Base-by-base conservation (phyloP, 2,888 invertebrate species). In the Chloroclystis v-ata region DNA sequence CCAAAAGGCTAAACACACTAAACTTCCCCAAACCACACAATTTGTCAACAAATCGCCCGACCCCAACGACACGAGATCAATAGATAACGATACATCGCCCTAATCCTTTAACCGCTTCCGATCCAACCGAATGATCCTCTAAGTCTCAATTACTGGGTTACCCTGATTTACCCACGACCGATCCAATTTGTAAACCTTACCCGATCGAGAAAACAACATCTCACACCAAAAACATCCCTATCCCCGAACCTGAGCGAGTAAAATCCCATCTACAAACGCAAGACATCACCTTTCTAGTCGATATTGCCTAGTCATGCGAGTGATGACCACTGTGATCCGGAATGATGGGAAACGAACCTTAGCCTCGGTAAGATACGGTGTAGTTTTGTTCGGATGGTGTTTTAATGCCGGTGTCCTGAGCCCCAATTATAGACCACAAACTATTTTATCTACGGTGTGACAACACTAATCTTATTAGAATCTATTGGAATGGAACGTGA, bases 371-470 rank as follows among this genome's bases (percentile, higher is more conserved):
- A 12, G 5, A 37, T 66, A 74, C 48, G 58, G 69, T 65, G 26
- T 38, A 43, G 51, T 73, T 72, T 74, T 16, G 35, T 56, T 42
- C 48, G 63, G 53, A 11, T 14, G 16, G n/a, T 10, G 7, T n/a
- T 29, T 38, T 55, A 52, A 58, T 56, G 58, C 58, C 65, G 64
- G 64, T 67, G 72, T 65, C 68, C 70, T 72, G 77, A 72, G 77
- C 81, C 81, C 77, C 85, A 85, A 84, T 85, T 86, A 86, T 85
- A 82, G 84, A 72, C 85, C 85, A 83, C 84, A 84, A 85, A 85
- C 84, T 85, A 84, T 85, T 86, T 85, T 84, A 84, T 84, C 84
- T 83, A 82, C 82, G 80, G 78, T 80, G 82, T 78, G 86, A 86
- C 87, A 82, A 75, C 79, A 68, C 71, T 87, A 86, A 86, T 87